phyloP scores from a whole-genome alignment of 1,140 invertebrate genomes.

The Pseudomyrmex dendroicus region DNA sequence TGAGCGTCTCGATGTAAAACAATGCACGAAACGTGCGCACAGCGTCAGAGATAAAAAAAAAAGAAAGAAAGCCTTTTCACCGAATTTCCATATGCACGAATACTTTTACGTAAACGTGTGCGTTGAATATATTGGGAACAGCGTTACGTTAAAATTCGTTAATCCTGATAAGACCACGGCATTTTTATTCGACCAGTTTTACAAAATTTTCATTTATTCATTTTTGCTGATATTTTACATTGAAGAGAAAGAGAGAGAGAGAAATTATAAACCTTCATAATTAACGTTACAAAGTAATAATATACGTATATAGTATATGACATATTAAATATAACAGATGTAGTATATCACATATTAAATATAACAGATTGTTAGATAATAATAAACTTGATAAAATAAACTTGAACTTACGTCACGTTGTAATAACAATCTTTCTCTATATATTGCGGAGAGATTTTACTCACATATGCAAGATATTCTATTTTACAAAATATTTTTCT shows the following conservation, averaged over 20 bases:
- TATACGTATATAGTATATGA: neutral
- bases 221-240: constrained; percentile 12
- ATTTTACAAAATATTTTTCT: neutral
- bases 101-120: neutral
- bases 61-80: neutral
- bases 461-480: too few relatives aligned
- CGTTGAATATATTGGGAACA: constrained; percentile 27
- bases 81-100: neutral
- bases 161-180: neutral
- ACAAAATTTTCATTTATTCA: neutral
- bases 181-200: constrained; percentile 14
- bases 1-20: constrained; percentile 7
- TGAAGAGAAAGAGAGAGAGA: neutral
- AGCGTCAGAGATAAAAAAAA: neutral
- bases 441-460: neutral
- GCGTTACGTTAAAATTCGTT: constrained; percentile 5
- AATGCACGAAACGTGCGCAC: neutral
- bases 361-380: neutral
- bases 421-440: neutral
- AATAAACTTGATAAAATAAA: neutral
- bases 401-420: neutral
- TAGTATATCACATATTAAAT: neutral
- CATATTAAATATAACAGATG: constrained; percentile 1
- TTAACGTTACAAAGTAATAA: neutral
- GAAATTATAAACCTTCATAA: neutral